Evolutionary conservation across 1,140 invertebrate genomes (phyloP).

Genomic region (Drosophila hydei): DNA sequence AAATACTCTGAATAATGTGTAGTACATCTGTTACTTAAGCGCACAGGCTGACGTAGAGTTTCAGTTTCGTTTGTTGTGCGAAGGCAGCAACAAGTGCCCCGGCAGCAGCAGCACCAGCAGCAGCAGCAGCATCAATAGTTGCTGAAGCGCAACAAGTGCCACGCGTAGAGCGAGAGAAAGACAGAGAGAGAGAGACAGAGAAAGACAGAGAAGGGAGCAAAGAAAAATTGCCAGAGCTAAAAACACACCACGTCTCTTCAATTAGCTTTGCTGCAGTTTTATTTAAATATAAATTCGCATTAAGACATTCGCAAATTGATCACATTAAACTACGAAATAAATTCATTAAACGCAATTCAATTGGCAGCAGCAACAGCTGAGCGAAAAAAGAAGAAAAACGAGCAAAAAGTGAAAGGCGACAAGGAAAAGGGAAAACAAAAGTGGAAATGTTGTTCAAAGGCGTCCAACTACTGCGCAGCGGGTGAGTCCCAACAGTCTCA

Average conservation of each 20-base stretch:
- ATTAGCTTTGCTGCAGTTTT: constrained; percentile 35
- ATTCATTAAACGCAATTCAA: constrained; percentile 66
- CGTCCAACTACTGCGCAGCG: constrained; percentile 62
- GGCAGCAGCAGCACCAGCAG: constrained; percentile 27
- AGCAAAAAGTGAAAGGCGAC: constrained; percentile 8
- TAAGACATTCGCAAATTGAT: constrained; percentile 54
- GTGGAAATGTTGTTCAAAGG: constrained; percentile 69
- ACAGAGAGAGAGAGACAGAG: neutral
- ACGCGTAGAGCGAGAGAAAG: constrained; percentile 11
- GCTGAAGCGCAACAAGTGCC: constrained; percentile 71
- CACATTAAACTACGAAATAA: constrained; percentile 62
- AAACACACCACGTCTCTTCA: constrained; percentile 24
- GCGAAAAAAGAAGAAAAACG: constrained; percentile 28
- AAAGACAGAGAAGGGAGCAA: neutral
- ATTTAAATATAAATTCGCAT: constrained; percentile 64
- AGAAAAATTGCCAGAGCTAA: constrained; percentile 6
- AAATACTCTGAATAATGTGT: constrained; percentile 38
- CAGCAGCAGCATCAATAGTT: constrained; percentile 21
- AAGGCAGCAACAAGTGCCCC: constrained; percentile 75
- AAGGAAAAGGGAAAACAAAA: constrained; percentile 25
- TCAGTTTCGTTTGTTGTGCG: constrained; percentile 76
- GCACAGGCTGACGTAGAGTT: constrained; percentile 61
- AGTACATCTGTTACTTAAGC: constrained; percentile 71
- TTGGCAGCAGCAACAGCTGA: constrained; percentile 38
- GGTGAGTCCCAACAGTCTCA: constrained; percentile 50